A percentile compares a stretch with the other conserved stretches of the same genome.
These are phyloP conservation scores for Decapterus maruadsi DNA, from an alignment of 2,797 vertebrate species.

Conservation along the genomic window DNA sequence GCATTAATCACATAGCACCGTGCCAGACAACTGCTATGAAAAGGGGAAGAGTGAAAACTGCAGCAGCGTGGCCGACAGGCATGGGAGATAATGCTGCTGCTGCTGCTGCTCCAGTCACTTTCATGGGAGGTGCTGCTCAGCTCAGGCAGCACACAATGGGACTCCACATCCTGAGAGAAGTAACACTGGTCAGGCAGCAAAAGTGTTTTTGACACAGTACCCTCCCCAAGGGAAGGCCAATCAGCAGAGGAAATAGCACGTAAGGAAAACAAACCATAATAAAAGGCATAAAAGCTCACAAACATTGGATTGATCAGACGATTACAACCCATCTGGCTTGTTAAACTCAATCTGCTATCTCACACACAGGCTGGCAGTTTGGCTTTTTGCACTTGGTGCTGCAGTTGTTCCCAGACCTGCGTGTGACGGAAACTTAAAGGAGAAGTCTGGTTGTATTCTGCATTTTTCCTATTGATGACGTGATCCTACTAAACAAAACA, in stretches of 20 bases:
- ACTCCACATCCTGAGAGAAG: conserved; percentile 53
- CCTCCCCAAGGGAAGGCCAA: conserved; percentile 81
- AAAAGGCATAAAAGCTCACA: conserved; percentile 96
- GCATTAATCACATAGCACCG: conserved; percentile 68
- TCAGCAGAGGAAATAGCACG: conserved; percentile 86
- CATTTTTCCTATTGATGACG: conserved; percentile 1
- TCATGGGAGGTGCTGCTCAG: conserved; percentile 56
- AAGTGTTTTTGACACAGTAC: conserved; percentile 76
- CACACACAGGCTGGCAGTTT: conserved; percentile 75
- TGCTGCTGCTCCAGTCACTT: conserved; percentile 52
- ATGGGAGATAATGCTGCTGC: conserved; percentile 62
- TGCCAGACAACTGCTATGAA: conserved; percentile 53
- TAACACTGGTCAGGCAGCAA: conserved; percentile 62
- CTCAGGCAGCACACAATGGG: conserved; percentile 47
- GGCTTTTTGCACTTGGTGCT: conserved; percentile 47
- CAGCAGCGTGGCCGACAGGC: conserved; percentile 64
- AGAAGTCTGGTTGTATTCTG: conserved; percentile 1
- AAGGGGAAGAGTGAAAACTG: conserved; percentile 75
- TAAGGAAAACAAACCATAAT: conserved; percentile 96
- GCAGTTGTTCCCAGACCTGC: conserved; percentile 66
- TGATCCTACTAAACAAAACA: neutral
- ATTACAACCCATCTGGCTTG: conserved; percentile 99
- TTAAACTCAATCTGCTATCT: conserved; percentile 98
- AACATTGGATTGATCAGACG: conserved; percentile 98
- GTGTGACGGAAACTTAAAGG: conserved; percentile 29